phyloP scores from a whole-genome alignment of 2,888 invertebrate species.

The Tinea pellionella region DNA sequence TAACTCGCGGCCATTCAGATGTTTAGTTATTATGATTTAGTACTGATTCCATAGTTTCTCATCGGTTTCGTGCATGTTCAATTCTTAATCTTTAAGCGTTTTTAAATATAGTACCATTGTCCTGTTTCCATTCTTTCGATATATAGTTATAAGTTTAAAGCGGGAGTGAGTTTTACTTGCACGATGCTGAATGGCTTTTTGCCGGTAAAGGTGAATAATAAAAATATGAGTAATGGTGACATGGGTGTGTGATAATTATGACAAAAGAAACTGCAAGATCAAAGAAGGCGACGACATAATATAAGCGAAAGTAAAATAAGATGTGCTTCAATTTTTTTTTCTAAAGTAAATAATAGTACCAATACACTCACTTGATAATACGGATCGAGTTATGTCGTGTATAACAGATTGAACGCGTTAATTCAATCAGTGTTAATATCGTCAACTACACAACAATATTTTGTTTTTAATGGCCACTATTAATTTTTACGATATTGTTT shows the following conservation, averaged over 20 bases:
- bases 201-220: background rate
- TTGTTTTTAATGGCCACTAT: background rate
- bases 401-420: too few species aligned
- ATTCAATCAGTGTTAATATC: too few species aligned
- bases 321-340: too few species aligned
- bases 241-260: background rate
- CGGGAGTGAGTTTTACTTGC: background rate
- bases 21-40: constrained; percentile 48
- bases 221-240: constrained; percentile 3
- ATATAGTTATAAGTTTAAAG: background rate
- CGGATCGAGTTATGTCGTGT: too few species aligned
- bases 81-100: constrained; percentile 20
- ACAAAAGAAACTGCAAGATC: background rate
- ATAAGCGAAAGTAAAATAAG: too few species aligned
- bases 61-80: constrained; percentile 18
- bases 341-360: too few species aligned
- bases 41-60: constrained; percentile 30
- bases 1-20: constrained; percentile 39
- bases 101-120: background rate
- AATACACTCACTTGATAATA: too few species aligned
- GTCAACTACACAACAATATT: too few species aligned
- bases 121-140: background rate
- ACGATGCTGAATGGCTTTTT: background rate
- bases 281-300: background rate
- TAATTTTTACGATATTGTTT: background rate